These are phyloP conservation scores for Eumeta japonica DNA, from an alignment of 1,140 invertebrate genomes.

Conservation along the genomic window DNA sequence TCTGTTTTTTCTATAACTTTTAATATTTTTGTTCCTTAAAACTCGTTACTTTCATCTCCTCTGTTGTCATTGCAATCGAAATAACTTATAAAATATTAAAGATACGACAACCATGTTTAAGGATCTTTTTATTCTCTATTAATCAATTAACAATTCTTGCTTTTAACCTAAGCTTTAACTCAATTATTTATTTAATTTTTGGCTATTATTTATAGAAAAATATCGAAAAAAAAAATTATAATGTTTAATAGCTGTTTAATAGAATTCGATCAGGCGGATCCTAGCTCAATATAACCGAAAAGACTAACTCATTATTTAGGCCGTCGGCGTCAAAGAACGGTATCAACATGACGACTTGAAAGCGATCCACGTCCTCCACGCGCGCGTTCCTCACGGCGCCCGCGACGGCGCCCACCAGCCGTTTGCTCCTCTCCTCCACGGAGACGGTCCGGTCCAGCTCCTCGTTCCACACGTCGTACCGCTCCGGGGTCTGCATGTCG, in stretches of 20 bases:
- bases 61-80: too few species aligned
- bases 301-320: conserved; percentile 54
- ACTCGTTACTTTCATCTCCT: too few species aligned
- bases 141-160: too few species aligned
- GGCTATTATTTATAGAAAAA: too few species aligned
- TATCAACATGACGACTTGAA: conserved; percentile 49
- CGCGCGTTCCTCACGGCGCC: conserved; percentile 50
- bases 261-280: neutral
- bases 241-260: too few species aligned
- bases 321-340: conserved; percentile 57
- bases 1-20: too few species aligned
- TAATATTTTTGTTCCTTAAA: too few species aligned
- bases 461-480: neutral
- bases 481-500: conserved; percentile 2
- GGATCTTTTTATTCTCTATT: too few species aligned
- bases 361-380: conserved; percentile 36
- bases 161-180: neutral
- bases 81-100: too few species aligned
- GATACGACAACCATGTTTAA: too few species aligned
- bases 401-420: conserved; percentile 38
- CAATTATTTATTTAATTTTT: too few species aligned
- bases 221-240: too few species aligned
- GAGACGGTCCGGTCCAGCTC: conserved; percentile 2
- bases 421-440: conserved; percentile 40
- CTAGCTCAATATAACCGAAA: neutral